Conservation (phyloP, 1,140 invertebrate species). For the Eueides isabella region DNA sequence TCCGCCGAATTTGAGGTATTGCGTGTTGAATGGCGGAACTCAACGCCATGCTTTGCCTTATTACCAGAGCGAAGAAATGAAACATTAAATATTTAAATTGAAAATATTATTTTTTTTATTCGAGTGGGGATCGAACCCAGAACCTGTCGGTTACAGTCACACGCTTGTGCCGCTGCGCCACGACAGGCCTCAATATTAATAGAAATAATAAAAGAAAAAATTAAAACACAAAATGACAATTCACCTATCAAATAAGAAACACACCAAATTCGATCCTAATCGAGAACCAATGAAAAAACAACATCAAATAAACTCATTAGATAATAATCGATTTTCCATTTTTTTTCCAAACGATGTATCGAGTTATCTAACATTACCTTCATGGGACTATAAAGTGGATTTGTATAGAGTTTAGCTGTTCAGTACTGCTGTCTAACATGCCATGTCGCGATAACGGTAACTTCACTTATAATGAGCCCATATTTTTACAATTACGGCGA, state of each 20-base stretch:
- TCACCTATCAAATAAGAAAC: background rate
- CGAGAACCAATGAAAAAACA: background rate
- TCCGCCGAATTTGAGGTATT: too few relatives aligned
- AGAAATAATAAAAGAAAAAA: too few relatives aligned
- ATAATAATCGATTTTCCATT: slow-evolving; percentile 36
- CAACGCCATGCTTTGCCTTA: too few relatives aligned
- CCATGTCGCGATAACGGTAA: slow-evolving; percentile 29
- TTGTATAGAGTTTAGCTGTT: slow-evolving; percentile 21
- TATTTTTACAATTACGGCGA: slow-evolving; percentile 24
- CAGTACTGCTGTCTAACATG: slow-evolving; percentile 19
- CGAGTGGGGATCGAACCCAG: too few relatives aligned
- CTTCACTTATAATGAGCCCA: slow-evolving; percentile 22
- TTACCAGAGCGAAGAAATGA: too few relatives aligned
- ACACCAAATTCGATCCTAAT: background rate
- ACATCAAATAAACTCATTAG: slow-evolving; percentile 18
- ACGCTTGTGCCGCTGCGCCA: too few relatives aligned
- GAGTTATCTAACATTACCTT: slow-evolving; percentile 32
- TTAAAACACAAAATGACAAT: too few relatives aligned
- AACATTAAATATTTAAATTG: too few relatives aligned
- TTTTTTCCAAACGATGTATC: slow-evolving; percentile 31
- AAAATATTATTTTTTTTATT: too few relatives aligned
- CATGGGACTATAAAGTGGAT: slow-evolving; percentile 24
- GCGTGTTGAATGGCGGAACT: too few relatives aligned
- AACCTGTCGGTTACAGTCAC: too few relatives aligned
- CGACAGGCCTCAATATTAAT: too few relatives aligned